phyloP scores from a whole-genome alignment of 2,888 invertebrate genomes.

The Pyrocoelia pectoralis region DNA sequence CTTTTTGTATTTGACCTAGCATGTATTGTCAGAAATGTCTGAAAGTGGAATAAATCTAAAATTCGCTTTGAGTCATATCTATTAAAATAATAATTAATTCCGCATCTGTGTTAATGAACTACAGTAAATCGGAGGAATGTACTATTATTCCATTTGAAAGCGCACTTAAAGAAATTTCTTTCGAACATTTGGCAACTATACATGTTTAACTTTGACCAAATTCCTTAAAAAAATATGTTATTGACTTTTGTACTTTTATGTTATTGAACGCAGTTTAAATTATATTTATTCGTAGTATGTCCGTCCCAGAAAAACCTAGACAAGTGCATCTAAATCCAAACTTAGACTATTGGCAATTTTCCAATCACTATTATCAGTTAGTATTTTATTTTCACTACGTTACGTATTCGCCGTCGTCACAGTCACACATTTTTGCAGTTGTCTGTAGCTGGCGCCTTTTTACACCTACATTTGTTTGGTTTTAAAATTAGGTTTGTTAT shows the following conservation, averaged over 20 bases:
- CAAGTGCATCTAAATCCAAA: conserved; percentile 31
- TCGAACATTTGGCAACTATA: conserved; percentile 11
- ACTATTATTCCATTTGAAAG: conserved; percentile 11
- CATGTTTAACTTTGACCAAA: conserved; percentile 23
- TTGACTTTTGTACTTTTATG: conserved; percentile 6
- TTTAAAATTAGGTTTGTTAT: conserved; percentile 26
- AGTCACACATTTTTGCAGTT: conserved; percentile 27
- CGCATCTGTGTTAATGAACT: background rate
- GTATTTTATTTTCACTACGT: conserved; percentile 29
- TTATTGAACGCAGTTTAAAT: conserved; percentile 14
- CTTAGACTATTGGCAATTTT: conserved; percentile 24
- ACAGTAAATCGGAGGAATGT: background rate
- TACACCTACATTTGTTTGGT: conserved; percentile 32
- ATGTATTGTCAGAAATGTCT: too few relatives aligned
- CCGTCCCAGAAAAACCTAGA: conserved; percentile 6
- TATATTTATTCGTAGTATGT: conserved; percentile 22
- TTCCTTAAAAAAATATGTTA: conserved; percentile 4
- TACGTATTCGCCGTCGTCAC: conserved; percentile 28
- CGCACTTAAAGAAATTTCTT: conserved; percentile 11
- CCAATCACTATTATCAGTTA: conserved; percentile 27
- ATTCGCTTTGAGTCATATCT: too few relatives aligned
- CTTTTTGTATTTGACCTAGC: too few relatives aligned
- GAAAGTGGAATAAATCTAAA: too few relatives aligned
- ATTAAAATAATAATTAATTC: background rate
- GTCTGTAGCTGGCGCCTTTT: conserved; percentile 30